These are phyloP conservation scores for Eupithecia pulchellata DNA, from an alignment of 2,888 invertebrate species.

Conservation along the genomic window DNA sequence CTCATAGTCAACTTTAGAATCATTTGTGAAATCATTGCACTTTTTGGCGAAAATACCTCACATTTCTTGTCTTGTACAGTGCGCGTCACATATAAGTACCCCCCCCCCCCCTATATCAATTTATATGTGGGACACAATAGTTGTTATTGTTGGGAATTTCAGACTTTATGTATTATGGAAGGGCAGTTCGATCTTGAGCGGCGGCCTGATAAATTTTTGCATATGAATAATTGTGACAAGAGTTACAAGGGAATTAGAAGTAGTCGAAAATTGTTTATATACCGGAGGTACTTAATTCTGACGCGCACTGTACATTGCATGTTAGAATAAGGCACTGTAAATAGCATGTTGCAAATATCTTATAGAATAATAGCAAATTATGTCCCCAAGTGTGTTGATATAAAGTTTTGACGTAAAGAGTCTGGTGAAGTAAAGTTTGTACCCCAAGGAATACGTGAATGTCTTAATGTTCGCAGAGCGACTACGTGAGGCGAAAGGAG, in stretches of 20 bases:
- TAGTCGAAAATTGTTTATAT: no score
- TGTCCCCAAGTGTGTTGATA: not conserved
- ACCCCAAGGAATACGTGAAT: conserved; percentile 17
- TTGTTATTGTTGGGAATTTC: no score
- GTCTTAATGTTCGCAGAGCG: conserved; percentile 72
- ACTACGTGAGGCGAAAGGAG: conserved; percentile 76
- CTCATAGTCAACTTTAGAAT: not conserved
- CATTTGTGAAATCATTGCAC: conserved; percentile 2
- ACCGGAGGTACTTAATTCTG: no score
- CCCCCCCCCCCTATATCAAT: no score
- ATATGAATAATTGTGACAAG: no score
- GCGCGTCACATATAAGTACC: no score
- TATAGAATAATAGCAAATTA: not conserved
- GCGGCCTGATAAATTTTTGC: no score
- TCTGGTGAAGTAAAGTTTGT: not conserved
- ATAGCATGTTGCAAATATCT: conserved; percentile 13
- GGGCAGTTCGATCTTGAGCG: no score
- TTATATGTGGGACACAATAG: no score
- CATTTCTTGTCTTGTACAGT: not conserved
- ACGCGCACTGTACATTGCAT: no score
- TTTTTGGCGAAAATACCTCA: not conserved
- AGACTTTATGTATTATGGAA: no score
- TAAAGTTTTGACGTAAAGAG: conserved; percentile 6
- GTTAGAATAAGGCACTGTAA: conserved; percentile 8
- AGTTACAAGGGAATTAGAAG: no score